Evolutionary conservation across 2,113 vertebrate genomes (phyloP), one percentile per base, ranked within the genome.

Genomic region (Halcyon malimbica): DNA sequence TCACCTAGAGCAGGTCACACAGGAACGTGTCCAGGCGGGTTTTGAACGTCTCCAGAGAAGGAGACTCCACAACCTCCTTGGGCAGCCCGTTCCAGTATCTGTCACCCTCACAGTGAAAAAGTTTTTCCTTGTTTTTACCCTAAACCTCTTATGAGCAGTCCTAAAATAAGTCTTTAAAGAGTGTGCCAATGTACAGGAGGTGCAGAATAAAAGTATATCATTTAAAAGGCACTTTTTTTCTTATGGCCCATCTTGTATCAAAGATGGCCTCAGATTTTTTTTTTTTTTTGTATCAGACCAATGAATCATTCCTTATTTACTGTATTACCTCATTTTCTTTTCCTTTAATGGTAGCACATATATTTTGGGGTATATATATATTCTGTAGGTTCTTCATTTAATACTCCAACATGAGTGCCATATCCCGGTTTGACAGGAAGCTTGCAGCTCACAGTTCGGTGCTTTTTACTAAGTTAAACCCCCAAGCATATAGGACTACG

Each of bases 401-500:
- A 85, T 54, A 41, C 25, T 71, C 39, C 23, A 29, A 0, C 7
- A 1, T 31, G 9, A 54, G 21, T 31, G 26, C 5, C 6, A 1
- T 28, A 35, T 14, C 13, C 2, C 5, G 15, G 11, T 48, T 46
- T 69, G 39, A 9, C 6, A 25, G 46, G 31, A 63, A 39, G 10
- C 50, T 74, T 46, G 8, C 13, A 81, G 31, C 48, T 62, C 59
- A 8, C 4, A 3, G 6, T 33, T 41, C 48, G 65, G 26, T 57
- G 33, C 39, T 29, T 39, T 86, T 53, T 29, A 42, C 11, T 0
- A 23, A 54, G 24, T 16, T 11, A 10, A 60, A 11, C 2, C 19
- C 1, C 8, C 5, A 9, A 25, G 25, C 17, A 9, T 1, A 3
- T 46, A 39, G 33, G 23, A 4, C 26, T 28, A 1, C 0, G 0